phyloP scores from a whole-genome alignment of 2,888 invertebrate genomes.

The Oxycera nigricornis region DNA sequence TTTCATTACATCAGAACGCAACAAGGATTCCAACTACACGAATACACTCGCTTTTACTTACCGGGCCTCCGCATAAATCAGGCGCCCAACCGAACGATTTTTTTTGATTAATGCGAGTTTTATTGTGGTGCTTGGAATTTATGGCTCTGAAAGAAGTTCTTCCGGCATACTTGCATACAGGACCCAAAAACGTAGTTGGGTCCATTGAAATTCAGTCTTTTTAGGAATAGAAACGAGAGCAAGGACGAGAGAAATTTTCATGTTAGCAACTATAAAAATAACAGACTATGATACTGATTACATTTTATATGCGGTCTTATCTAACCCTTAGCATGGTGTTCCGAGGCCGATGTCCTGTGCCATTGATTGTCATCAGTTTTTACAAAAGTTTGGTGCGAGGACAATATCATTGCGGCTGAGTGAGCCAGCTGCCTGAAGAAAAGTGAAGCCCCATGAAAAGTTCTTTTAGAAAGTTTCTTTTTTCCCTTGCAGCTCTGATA shows the following conservation, averaged over 20 bases:
- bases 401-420: not conserved
- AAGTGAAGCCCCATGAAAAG: not conserved
- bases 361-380: slow-evolving; percentile 26
- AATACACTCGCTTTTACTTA: not conserved
- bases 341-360: slow-evolving; percentile 7
- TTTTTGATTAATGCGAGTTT: slow-evolving; percentile 46
- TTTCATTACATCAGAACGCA: slow-evolving; percentile 5
- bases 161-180: slow-evolving; percentile 8
- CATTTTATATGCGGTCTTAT: slow-evolving; percentile 13
- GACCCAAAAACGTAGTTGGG: not conserved
- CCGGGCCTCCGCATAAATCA: slow-evolving; percentile 38
- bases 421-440: not conserved
- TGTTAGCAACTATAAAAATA: slow-evolving; percentile 31
- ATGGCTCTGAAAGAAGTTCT: slow-evolving; percentile 28
- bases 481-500: not conserved
- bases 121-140: slow-evolving; percentile 43
- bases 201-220: slow-evolving; percentile 20
- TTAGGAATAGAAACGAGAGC: not conserved
- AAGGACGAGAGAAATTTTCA: slow-evolving; percentile 3
- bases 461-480: slow-evolving; percentile 1
- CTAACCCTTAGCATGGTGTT: not conserved
- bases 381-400: not conserved
- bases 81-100: slow-evolving; percentile 42
- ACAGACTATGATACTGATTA: not conserved
- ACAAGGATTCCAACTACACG: not conserved